Evolutionary conservation across 1,140 invertebrate genomes (phyloP), one percentile per base, ranked within the genome.

Genomic region (Anagrus nilaparvatae): DNA sequence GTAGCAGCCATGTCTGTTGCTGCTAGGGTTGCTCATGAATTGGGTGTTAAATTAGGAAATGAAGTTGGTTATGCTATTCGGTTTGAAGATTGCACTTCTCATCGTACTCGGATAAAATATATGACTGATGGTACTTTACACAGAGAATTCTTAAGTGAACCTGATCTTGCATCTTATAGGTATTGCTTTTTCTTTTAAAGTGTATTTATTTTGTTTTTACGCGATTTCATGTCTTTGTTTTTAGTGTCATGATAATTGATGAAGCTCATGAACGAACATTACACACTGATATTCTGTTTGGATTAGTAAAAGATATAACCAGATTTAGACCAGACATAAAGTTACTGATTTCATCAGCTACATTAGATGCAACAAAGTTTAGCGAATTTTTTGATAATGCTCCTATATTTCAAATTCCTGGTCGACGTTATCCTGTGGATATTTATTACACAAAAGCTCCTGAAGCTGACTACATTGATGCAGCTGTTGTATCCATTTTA

Each of bases 1-100:
- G 96, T 99, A 18, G 96, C 96, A 27, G 92, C 96, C 8, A 99
- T 99, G 95, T 96, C 92, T 18, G 96, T 99, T n/a, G 92, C 96
- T 28, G 87, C 94, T 27, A 78, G 96, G 70, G 95, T 99, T 2
- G 91, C 94, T n/a, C 91, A 99, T 70, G 97, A 99, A 78, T 97
- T 99, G 94, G 90, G 91, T 67, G 91, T 97, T 0, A 84, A 85
- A 60, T 70, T 99, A n/a, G 96, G 97, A 8, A 90, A 96, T 66
- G 94, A 99, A 78, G 97, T 99, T 43, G 97, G 97, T 24, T 99
- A 99, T 65, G 92, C 87, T 52, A 99, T 99, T 53, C 76, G 97
- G 61, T 99, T 99, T 74, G 97, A 99, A 75, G 96, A 99, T 67
- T 99, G 96, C 53, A 97, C 95, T 3, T 95, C 89, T 12, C 81